Conservation (phyloP, 2,113 vertebrate genomes). For the Nibea coibor region DNA sequence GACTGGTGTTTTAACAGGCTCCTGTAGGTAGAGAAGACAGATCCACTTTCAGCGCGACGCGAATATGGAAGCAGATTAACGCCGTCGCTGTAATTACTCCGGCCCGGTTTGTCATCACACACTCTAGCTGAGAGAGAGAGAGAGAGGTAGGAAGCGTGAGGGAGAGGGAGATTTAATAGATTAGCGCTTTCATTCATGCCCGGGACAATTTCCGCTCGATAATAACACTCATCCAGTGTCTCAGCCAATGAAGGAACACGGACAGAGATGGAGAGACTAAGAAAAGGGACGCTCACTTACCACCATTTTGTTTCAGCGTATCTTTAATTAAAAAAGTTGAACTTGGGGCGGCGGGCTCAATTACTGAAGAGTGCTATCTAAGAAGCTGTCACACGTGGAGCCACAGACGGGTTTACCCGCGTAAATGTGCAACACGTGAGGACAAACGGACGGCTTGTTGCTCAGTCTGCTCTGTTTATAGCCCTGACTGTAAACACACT, state of each 20-base stretch:
- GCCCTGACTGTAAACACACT: slow-evolving; percentile 37
- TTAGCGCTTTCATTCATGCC: slow-evolving; percentile 59
- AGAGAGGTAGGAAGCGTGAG: slow-evolving; percentile 7
- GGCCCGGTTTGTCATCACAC: slow-evolving; percentile 53
- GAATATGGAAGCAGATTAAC: slow-evolving; percentile 77
- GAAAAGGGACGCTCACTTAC: slow-evolving; percentile 48
- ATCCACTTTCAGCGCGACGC: slow-evolving; percentile 47
- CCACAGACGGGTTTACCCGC: background rate
- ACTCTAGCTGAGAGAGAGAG: slow-evolving; percentile 25
- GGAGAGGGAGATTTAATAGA: slow-evolving; percentile 66
- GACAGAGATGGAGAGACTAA: slow-evolving; percentile 62
- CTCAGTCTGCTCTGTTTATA: slow-evolving; percentile 50
- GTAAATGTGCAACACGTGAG: slow-evolving; percentile 39
- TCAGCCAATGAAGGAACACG: slow-evolving; percentile 60
- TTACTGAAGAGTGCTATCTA: slow-evolving; percentile 49
- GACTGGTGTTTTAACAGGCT: slow-evolving; percentile 28
- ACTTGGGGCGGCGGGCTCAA: slow-evolving; percentile 41
- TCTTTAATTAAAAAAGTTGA: slow-evolving; percentile 76
- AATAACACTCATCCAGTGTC: slow-evolving; percentile 68
- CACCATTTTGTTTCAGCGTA: slow-evolving; percentile 54
- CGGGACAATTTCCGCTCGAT: slow-evolving; percentile 67
- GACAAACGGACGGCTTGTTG: slow-evolving; percentile 39
- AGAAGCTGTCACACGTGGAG: slow-evolving; percentile 29
- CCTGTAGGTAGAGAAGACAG: slow-evolving; percentile 38
- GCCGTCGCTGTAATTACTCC: slow-evolving; percentile 73